These are phyloP conservation scores for Cololabis saira DNA, from an alignment of 2,113 vertebrate genomes.

Conservation along the genomic window DNA sequence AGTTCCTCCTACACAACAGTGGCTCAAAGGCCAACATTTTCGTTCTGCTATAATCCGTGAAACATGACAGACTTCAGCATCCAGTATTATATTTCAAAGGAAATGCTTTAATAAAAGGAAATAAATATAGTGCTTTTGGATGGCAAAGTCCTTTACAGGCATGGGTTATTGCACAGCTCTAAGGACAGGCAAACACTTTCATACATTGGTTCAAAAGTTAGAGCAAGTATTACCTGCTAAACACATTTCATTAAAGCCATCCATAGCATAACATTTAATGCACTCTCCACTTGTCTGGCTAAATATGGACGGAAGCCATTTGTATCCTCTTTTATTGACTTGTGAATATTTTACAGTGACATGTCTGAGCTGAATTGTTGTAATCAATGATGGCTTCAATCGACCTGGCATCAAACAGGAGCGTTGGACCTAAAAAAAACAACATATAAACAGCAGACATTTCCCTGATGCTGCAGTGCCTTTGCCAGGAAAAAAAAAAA, in stretches of 20 bases:
- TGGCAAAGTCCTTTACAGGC: conserved; percentile 80
- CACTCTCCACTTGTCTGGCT: conserved; percentile 1
- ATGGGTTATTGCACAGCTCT: conserved; percentile 80
- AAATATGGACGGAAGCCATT: conserved; percentile 23
- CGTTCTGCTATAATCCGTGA: not conserved
- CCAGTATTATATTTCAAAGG: conserved; percentile 46
- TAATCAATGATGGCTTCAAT: conserved; percentile 48
- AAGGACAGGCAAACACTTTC: conserved; percentile 48
- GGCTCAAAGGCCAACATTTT: conserved; percentile 10
- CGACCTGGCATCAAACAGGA: conserved; percentile 15
- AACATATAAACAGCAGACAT: conserved; percentile 26
- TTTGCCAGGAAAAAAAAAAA: conserved; percentile 26
- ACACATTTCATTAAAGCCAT: conserved; percentile 24
- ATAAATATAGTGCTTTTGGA: conserved; percentile 78
- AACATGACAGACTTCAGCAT: conserved; percentile 15
- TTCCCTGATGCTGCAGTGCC: conserved; percentile 60
- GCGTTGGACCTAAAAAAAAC: conserved; percentile 31
- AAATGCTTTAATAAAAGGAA: conserved; percentile 78
- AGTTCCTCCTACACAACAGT: conserved; percentile 21
- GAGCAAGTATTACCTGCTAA: conserved; percentile 44
- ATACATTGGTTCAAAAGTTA: conserved; percentile 54
- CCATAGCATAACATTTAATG: conserved; percentile 4
- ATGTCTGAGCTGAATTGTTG: conserved; percentile 7
- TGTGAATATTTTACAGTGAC: conserved; percentile 13
- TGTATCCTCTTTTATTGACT: not conserved